Evolutionary conservation across 2,113 vertebrate genomes (phyloP).

Genomic region (Oxyura jamaicensis): DNA sequence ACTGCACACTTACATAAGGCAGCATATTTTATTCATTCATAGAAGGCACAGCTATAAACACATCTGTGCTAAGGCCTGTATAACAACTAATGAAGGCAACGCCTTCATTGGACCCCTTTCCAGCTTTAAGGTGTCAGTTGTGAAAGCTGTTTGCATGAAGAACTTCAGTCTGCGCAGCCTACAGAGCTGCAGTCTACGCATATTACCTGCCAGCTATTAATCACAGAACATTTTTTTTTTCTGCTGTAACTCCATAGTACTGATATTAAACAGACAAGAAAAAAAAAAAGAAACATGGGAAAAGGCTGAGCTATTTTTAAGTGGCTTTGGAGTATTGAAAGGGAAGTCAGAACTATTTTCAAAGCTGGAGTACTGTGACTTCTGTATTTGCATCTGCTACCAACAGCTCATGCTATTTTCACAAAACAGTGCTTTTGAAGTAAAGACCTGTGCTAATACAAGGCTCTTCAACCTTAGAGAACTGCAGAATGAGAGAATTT

Average conservation of each 20-base stretch:
- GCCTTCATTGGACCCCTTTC: rapidly evolving
- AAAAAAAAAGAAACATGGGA: not conserved
- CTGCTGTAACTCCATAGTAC: not conserved
- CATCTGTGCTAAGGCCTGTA: not conserved
- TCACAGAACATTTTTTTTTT: not conserved
- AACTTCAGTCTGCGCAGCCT: not conserved
- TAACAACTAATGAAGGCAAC: not conserved
- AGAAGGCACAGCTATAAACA: not conserved
- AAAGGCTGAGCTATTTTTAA: not conserved
- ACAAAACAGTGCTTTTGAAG: not conserved
- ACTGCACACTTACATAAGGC: not conserved
- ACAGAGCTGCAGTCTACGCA: not conserved
- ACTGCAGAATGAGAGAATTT: not conserved
- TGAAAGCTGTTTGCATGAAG: not conserved
- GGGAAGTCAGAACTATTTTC: not conserved
- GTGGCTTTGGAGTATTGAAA: not conserved
- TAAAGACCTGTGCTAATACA: not conserved
- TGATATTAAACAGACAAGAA: not conserved
- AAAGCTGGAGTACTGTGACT: not conserved
- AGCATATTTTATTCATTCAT: not conserved
- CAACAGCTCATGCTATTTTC: not conserved
- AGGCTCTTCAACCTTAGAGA: not conserved
- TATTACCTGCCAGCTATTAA: not conserved
- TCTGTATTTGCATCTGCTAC: not conserved
- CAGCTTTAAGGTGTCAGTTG: not conserved